Evolutionary conservation across 2,113 vertebrate species (phyloP).

Genomic region (Nibea coibor): DNA sequence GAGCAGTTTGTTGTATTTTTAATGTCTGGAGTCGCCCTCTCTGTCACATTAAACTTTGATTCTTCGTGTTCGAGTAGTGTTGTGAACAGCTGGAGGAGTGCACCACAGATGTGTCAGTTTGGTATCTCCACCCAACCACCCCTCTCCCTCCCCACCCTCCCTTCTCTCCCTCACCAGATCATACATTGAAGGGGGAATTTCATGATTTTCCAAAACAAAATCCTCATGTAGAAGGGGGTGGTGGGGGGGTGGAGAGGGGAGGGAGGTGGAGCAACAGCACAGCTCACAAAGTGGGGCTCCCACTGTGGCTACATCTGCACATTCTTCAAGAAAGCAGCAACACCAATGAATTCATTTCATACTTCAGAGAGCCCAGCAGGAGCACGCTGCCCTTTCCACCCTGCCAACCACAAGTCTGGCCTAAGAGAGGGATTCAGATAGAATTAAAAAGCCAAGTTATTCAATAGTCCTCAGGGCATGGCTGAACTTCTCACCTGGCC

Average conservation of each 20-base stretch:
- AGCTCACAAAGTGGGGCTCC: slow-evolving; percentile 53
- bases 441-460: slow-evolving; percentile 52
- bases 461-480: slow-evolving; percentile 40
- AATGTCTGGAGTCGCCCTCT: not conserved
- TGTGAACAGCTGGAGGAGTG: slow-evolving; percentile 46
- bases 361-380: slow-evolving; percentile 62
- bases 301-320: slow-evolving; percentile 72
- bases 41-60: slow-evolving; percentile 39
- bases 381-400: slow-evolving; percentile 53
- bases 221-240: not conserved
- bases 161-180: not conserved
- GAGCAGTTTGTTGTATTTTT: slow-evolving; percentile 14
- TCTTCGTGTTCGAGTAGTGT: slow-evolving; percentile 22
- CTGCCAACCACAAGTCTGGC: slow-evolving; percentile 55
- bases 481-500: slow-evolving; percentile 58
- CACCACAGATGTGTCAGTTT: slow-evolving; percentile 45
- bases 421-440: slow-evolving; percentile 25
- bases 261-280: slow-evolving; percentile 30
- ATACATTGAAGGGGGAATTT: slow-evolving; percentile 57
- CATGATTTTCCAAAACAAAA: slow-evolving; percentile 64
- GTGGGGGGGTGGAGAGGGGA: not conserved
- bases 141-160: not conserved
- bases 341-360: slow-evolving; percentile 68
- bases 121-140: no score
- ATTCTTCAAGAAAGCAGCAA: slow-evolving; percentile 64